phyloP scores from a whole-genome alignment of 1,140 invertebrate genomes.

The Drosophila bocki region DNA sequence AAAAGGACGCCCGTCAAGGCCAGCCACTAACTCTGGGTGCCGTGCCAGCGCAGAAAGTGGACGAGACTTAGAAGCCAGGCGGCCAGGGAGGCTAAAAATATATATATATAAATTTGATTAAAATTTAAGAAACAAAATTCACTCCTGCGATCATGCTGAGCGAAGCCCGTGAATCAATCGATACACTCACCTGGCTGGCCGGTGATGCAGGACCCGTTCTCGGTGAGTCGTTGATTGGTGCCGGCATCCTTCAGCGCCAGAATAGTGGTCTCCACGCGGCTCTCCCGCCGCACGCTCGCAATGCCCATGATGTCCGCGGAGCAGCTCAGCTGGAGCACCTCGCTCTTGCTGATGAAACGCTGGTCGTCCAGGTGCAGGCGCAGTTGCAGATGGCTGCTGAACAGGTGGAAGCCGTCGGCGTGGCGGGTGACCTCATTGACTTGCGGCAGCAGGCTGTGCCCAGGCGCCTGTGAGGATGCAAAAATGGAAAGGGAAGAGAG shows the following conservation, averaged over 20 bases:
- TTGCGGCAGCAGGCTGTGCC: conserved; percentile 72
- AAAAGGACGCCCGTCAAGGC: conserved; percentile 50
- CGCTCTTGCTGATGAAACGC: conserved; percentile 79
- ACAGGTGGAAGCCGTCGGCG: conserved; percentile 74
- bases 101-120: background rate
- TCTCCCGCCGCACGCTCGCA: conserved; percentile 53
- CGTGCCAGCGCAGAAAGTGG: conserved; percentile 64
- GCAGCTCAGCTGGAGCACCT: conserved; percentile 76
- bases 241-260: conserved; percentile 75
- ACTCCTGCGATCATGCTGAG: background rate
- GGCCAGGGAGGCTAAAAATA: conserved; percentile 44
- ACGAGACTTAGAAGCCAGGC: conserved; percentile 58
- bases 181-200: conserved; percentile 58
- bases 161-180: background rate
- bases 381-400: conserved; percentile 73
- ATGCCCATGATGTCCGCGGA: conserved; percentile 76
- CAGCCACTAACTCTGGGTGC: conserved; percentile 68
- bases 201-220: conserved; percentile 59
- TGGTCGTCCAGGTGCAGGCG: conserved; percentile 77
- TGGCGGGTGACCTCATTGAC: conserved; percentile 79
- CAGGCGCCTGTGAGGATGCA: conserved; percentile 61
- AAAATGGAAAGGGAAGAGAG: conserved; percentile 16
- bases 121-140: background rate
- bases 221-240: conserved; percentile 73
- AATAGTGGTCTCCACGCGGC: conserved; percentile 60